Conservation (phyloP, 37 sponge, comb jelly and placozoan genomes). For the Axinella damicornis region DNA sequence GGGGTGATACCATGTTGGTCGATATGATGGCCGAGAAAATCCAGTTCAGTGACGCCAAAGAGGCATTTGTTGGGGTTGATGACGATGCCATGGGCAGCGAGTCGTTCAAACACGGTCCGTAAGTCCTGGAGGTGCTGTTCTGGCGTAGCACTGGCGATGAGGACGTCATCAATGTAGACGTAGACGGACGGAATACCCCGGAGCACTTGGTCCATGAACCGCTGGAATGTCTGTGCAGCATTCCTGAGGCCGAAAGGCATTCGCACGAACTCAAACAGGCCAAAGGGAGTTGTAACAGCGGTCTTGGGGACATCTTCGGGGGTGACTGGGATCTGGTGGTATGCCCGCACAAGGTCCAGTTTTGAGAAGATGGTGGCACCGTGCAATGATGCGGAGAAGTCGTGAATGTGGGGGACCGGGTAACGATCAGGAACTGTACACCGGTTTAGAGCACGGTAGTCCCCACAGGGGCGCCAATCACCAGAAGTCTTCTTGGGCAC, state of each 20-base stretch:
- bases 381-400: slow-evolving; percentile 64
- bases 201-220: slow-evolving; percentile 73
- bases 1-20: slow-evolving; percentile 46
- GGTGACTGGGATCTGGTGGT: slow-evolving; percentile 62
- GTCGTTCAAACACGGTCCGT: slow-evolving; percentile 42
- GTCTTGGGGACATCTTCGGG: slow-evolving; percentile 67
- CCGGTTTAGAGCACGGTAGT: slow-evolving; percentile 76
- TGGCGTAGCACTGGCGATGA: slow-evolving; percentile 58
- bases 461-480: slow-evolving; percentile 83
- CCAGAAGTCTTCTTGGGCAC: slow-evolving; percentile 61
- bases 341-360: slow-evolving; percentile 67
- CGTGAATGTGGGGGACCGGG: slow-evolving; percentile 74
- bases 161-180: slow-evolving; percentile 55
- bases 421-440: slow-evolving; percentile 65
- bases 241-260: slow-evolving; percentile 72
- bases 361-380: slow-evolving; percentile 68
- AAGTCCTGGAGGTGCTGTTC: slow-evolving; percentile 57
- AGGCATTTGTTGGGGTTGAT: slow-evolving; percentile 56
- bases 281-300: slow-evolving; percentile 72
- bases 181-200: slow-evolving; percentile 50
- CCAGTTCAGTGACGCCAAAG: slow-evolving; percentile 21
- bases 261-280: slow-evolving; percentile 55
- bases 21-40: slow-evolving; percentile 54
- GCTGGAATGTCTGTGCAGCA: slow-evolving; percentile 64
- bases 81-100: slow-evolving; percentile 43